Base-by-base conservation (phyloP, 2,113 vertebrate genomes). In the Chloebia gouldiae region DNA sequence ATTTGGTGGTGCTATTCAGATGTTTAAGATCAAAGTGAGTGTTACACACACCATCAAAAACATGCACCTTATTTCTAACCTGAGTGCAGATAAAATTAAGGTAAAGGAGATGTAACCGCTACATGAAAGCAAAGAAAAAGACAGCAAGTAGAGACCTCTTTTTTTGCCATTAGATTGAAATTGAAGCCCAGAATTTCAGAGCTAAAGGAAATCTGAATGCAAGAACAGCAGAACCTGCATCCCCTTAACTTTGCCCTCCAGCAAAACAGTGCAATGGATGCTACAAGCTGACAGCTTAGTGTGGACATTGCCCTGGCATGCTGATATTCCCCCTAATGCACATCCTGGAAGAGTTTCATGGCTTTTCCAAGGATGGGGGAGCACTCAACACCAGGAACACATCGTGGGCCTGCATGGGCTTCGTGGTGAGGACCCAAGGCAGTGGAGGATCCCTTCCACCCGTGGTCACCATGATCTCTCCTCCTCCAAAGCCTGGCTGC, bases 341-440 rank as follows among this genome's bases (percentile, higher is more conserved):
- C 7, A 1, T 56, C 21, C 39, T 49, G 33, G 24, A 75, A 54
- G 15, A 42, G 25, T 76, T 79, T 50, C 31, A 25, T 1, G 13
- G 63, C 40, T 71, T 31, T 91, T 31, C 57, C 50, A 42, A 73
- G 13, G 23, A 25, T 9, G 2, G 4, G 8, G 28, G 8, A 49
- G 13, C 39, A 86, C 31, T 22, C 83, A 81, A 73, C 60, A 44
- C 27, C 18, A 39, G 0, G 1, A 82, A 49, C 23, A 21, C 31
- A 11, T 1, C 6, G 11, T 0, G 0, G 24, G 9, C 11, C 31
- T 18, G 27, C 33, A 15, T 0, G 0, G 57, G 39, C 39, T 81
- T 70, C 3, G 2, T 19, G 37, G 30, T 35, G 35, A 76, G 16
- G 11, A 65, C 15, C 42, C 51, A 50, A 63, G 45, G 60, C 80